Evolutionary conservation across 2,888 invertebrate species (phyloP).

Genomic region (Phragmatobia fuliginosa): DNA sequence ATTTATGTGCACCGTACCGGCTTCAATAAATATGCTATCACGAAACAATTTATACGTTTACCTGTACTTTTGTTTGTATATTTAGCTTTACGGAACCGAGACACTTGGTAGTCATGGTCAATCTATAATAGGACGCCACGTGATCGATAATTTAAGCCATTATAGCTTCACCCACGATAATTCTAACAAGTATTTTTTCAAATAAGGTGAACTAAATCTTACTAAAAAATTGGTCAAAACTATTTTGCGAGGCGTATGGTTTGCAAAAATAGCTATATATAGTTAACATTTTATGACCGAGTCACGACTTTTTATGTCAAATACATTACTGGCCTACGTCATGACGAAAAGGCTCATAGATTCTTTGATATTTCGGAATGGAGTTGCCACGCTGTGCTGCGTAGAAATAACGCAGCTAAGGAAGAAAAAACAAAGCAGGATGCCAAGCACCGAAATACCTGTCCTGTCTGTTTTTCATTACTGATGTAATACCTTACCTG

Average conservation of each 20-base stretch:
- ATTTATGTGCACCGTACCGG: background rate
- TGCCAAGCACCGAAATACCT: background rate
- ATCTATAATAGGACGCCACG: background rate
- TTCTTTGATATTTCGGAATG: background rate
- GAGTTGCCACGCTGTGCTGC: background rate
- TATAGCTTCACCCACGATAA: background rate
- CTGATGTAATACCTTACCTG: background rate
- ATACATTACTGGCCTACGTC: background rate
- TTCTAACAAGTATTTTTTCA: background rate
- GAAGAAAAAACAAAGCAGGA: background rate
- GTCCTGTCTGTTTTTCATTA: background rate
- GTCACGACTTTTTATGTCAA: background rate
- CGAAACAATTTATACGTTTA: background rate
- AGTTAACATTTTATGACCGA: background rate
- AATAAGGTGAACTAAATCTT: background rate
- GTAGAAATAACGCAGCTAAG: background rate
- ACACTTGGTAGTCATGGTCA: background rate
- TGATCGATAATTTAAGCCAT: background rate
- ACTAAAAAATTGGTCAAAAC: background rate
- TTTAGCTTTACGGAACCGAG: background rate
- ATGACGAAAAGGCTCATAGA: background rate
- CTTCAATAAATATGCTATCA: background rate
- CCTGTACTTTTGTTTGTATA: background rate
- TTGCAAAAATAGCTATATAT: too few species aligned
- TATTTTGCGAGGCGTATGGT: background rate